Base-by-base conservation (phyloP, 2,113 vertebrate genomes). In the Steatornis caripensis region DNA sequence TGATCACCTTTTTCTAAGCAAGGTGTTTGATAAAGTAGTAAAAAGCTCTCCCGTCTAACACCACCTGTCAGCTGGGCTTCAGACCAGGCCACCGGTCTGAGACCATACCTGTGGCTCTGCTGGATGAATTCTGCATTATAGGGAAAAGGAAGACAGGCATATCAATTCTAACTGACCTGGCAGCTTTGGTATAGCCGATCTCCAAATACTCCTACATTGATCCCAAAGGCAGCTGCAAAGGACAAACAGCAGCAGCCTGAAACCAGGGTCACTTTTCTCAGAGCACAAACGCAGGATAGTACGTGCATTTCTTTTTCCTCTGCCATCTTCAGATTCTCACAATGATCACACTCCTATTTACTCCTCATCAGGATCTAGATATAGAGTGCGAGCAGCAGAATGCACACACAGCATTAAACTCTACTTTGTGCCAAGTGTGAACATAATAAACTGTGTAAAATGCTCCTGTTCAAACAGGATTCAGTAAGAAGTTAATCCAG, bases 1-100 rank as follows among this genome's bases (percentile, higher is more conserved):
- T 18, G 24, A 92, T 57, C 64, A 72, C 9, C 43, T 75, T 95
- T 78, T 78, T 74, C 85, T 68, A 84, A 71, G 83, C 5, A 86
- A 94, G 48, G 29, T 39, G 27, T 68, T 84, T 64, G 55, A 39
- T 22, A 66, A 77, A 66, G 46, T 41, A 64, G 18, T 51, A 90
- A 91, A 91, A 86, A 27, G 1, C 17, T 10, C 72, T 81, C 46
- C 64, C 83, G 41, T 72, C 45, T 62, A 75, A 55, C 51, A 84
- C n/a, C 83, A 95, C 72, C 79, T 90, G 85, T 87, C 76, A 96
- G 15, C 48, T 85, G 74, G 84, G 70, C 68, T 88, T 86, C 95
- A 91, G 75, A 89, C 57, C 74, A 94, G 49, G 30, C 45, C 86
- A 84, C 20, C 4, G 2, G 58, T 45, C 54, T 77, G 62, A 91